Conservation (phyloP, 1,140 invertebrate species). For the Saccostrea echinata region DNA sequence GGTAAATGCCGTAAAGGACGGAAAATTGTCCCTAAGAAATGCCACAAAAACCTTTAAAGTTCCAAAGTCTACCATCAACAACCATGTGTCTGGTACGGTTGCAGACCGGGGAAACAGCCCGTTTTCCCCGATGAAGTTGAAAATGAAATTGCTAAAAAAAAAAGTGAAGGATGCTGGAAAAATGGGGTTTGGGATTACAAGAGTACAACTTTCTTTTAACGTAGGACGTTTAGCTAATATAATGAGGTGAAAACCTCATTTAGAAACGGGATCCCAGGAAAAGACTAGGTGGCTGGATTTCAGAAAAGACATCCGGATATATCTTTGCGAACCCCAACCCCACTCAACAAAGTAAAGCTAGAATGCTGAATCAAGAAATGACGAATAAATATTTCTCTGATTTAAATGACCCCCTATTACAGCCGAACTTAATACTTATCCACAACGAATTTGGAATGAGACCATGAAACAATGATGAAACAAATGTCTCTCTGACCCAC, state of each 20-base stretch:
- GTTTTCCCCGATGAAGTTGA: conserved; percentile 39
- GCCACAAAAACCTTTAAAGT: conserved; percentile 27
- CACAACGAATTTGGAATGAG: conserved; percentile 62
- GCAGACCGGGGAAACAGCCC: conserved; percentile 40
- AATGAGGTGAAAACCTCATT: conserved; percentile 47
- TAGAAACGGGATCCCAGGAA: conserved; percentile 42
- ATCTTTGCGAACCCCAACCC: conserved; percentile 43
- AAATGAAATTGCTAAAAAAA: conserved; percentile 42
- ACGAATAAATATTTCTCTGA: conserved; percentile 41
- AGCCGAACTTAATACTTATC: conserved; percentile 25
- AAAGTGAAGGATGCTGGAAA: conserved; percentile 41
- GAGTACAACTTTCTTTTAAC: conserved; percentile 51
- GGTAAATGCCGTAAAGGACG: conserved; percentile 38
- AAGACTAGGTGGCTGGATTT: conserved; percentile 43
- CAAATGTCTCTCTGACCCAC: conserved; percentile 55
- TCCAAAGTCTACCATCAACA: conserved; percentile 32
- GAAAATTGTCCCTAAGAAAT: conserved; percentile 18
- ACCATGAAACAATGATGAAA: conserved; percentile 63
- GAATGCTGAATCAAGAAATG: conserved; percentile 47
- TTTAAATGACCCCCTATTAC: background rate
- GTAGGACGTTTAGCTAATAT: conserved; percentile 17
- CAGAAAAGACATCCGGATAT: conserved; percentile 46
- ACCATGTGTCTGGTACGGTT: conserved; percentile 27
- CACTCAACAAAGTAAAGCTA: conserved; percentile 49
- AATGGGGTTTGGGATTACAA: conserved; percentile 48